These are phyloP conservation scores for Oedothorax gibbosus DNA, from an alignment of 1,140 invertebrate genomes.

Conservation along the genomic window DNA sequence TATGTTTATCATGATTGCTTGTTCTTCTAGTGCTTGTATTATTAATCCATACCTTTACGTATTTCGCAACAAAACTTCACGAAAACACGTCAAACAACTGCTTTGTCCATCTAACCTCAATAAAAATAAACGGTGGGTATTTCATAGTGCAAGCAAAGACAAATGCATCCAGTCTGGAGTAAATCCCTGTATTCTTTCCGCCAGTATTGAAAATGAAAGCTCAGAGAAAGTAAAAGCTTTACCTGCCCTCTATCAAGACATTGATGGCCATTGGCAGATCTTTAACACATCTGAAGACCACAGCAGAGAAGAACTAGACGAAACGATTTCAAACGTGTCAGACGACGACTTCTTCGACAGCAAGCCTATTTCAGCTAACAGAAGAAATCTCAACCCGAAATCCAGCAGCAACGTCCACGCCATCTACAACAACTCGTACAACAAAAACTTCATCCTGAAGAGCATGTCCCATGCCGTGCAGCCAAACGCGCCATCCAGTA, in stretches of 20 bases:
- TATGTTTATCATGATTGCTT: constrained; percentile 28
- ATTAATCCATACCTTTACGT: constrained; percentile 62
- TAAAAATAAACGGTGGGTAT: constrained; percentile 44
- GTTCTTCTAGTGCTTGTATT: constrained; percentile 43
- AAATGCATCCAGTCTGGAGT: neutral
- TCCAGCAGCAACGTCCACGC: constrained; percentile 29
- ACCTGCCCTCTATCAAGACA: constrained; percentile 41
- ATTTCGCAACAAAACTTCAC: constrained; percentile 55
- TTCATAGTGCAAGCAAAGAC: constrained; percentile 28
- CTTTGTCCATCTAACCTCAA: constrained; percentile 31
- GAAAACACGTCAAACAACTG: constrained; percentile 48
- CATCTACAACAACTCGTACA: constrained; percentile 49
- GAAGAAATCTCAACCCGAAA: constrained; percentile 8
- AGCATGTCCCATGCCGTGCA: neutral
- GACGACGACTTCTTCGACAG: constrained; percentile 56
- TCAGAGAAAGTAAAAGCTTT: constrained; percentile 58
- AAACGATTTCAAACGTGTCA: constrained; percentile 47
- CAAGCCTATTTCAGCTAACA: neutral
- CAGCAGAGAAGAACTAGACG: constrained; percentile 54
- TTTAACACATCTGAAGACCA: constrained; percentile 49
- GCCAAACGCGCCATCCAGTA: constrained; percentile 1
- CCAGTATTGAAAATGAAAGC: constrained; percentile 43
- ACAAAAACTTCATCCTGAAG: neutral
- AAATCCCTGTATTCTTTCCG: constrained; percentile 43
- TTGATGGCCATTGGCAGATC: constrained; percentile 48